These are phyloP conservation scores for Dynastes maya DNA, from an alignment of 2,888 invertebrate species.

Conservation along the genomic window DNA sequence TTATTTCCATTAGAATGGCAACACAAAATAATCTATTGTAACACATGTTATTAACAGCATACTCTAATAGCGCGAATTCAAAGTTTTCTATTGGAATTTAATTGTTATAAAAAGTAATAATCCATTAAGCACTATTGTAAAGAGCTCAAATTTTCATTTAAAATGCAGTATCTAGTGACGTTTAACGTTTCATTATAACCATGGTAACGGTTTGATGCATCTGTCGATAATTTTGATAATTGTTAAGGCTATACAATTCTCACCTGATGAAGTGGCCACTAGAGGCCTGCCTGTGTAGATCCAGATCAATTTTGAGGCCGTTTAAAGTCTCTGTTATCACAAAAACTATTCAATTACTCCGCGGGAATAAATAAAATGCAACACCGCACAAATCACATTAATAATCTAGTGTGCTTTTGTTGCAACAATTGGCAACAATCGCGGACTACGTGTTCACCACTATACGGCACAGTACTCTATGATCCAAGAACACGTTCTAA, in stretches of 20 bases:
- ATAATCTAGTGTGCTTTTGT: conserved; percentile 47
- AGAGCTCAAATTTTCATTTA: too few species aligned
- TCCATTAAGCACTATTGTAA: too few species aligned
- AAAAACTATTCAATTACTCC: conserved; percentile 30
- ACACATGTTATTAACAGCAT: too few species aligned
- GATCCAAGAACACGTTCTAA: conserved; percentile 58
- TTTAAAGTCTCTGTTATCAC: conserved; percentile 65
- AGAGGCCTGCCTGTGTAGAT: conserved; percentile 82
- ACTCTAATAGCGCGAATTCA: too few species aligned
- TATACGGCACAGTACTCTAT: conserved; percentile 67
- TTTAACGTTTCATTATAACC: too few species aligned
- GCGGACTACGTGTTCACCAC: conserved; percentile 64
- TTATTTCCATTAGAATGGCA: too few species aligned
- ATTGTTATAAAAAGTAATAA: too few species aligned
- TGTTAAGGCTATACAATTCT: conserved; percentile 4
- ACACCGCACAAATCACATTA: conserved; percentile 49
- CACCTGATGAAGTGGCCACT: conserved; percentile 85
- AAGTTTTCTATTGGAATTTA: too few species aligned
- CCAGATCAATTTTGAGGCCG: conserved; percentile 83
- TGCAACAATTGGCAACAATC: conserved; percentile 53
- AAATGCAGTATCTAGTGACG: too few species aligned
- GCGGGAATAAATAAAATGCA: conserved; percentile 46
- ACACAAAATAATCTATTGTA: too few species aligned
- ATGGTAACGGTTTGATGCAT: too few species aligned
- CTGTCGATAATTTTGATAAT: too few species aligned